Percentiles rank a stretch among this genome's conserved stretches.
Conservation (phyloP, 2,113 vertebrate genomes). For the Cnemophilus loriae region DNA sequence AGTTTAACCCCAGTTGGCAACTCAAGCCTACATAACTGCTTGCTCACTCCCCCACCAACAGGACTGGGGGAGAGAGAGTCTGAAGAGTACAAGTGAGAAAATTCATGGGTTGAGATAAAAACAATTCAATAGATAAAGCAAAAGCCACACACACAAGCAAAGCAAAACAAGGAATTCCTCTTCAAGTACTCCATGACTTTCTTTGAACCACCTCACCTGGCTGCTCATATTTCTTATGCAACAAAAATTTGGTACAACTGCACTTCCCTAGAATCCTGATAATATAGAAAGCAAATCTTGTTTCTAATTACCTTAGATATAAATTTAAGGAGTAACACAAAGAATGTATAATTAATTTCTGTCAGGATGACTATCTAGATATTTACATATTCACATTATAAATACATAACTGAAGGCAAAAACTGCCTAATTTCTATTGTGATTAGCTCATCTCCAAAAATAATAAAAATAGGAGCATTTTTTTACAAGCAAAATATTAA, state of each 20-base stretch:
- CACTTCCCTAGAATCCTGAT: not conserved
- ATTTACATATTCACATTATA: not conserved
- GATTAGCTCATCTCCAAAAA: not conserved
- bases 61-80: not conserved
- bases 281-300: not conserved
- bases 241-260: not conserved
- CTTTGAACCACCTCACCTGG: not conserved
- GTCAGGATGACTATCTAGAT: not conserved
- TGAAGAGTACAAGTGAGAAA: not conserved
- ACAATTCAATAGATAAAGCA: not conserved
- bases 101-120: not conserved
- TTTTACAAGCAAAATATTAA: not conserved
- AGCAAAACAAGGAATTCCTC: not conserved
- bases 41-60: not conserved
- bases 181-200: not conserved
- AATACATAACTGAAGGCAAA: not conserved
- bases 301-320: not conserved
- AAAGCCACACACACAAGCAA: accelerated
- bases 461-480: not conserved
- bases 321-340: not conserved
- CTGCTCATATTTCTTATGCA: not conserved
- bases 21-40: not conserved
- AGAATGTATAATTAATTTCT: not conserved
- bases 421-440: not conserved
- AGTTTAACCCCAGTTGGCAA: not conserved